A percentile compares a stretch with the other conserved stretches of the same genome.
phyloP scores from a whole-genome alignment of 2,888 invertebrate genomes.

The Ernsta delagoae region DNA sequence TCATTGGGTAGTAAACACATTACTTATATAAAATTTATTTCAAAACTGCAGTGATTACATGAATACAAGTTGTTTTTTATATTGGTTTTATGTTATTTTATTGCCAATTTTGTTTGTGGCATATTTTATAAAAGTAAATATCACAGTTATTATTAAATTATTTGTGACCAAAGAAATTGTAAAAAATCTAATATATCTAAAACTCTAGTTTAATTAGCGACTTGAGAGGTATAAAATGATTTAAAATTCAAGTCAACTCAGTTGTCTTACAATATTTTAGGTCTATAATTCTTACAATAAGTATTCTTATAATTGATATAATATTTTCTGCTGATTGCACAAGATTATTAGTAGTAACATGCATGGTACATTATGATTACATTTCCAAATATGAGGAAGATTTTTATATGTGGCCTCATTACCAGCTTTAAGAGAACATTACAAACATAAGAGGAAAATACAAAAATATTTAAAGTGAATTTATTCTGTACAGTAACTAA shows the following conservation, averaged over 20 bases:
- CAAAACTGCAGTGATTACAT: conserved; percentile 45
- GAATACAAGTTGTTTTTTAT: conserved; percentile 44
- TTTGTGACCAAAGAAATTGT: conserved; percentile 77
- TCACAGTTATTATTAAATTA: conserved; percentile 83
- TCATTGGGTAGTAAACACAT: conserved; percentile 40
- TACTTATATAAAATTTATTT: conserved; percentile 28
- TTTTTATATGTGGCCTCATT: conserved; percentile 38
- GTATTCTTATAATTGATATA: conserved; percentile 45
- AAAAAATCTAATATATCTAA: conserved; percentile 53
- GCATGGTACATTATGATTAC: conserved; percentile 30
- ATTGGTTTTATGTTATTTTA: conserved; percentile 69
- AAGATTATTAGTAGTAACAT: conserved; percentile 46
- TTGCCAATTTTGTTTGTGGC: conserved; percentile 69
- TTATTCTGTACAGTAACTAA: conserved; percentile 84
- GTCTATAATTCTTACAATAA: conserved; percentile 46
- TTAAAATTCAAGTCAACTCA: conserved; percentile 51
- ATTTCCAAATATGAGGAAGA: conserved; percentile 21
- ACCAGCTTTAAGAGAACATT: conserved; percentile 39
- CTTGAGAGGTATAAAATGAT: conserved; percentile 52
- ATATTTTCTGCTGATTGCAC: conserved; percentile 57
- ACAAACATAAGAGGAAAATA: conserved; percentile 54
- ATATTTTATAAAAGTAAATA: conserved; percentile 81
- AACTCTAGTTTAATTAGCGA: conserved; percentile 58
- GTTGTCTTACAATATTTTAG: conserved; percentile 43
- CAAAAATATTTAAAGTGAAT: conserved; percentile 78